Percentiles rank a stretch among this genome's conserved stretches.
Evolutionary conservation across 2,797 vertebrate genomes (phyloP).

Genomic region (Gymnocypris eckloni): DNA sequence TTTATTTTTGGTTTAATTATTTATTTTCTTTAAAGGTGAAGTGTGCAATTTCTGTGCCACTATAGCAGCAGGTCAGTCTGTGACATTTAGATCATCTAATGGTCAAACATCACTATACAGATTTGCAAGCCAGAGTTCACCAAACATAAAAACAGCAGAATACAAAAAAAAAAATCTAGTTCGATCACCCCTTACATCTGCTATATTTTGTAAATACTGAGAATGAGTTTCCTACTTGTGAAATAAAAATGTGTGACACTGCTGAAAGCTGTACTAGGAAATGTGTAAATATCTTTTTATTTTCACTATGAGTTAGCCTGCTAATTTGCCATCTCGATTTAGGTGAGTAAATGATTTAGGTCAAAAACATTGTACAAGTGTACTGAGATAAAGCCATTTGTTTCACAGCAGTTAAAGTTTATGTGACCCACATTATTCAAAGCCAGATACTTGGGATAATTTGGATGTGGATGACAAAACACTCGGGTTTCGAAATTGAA

Average conservation of each 20-base stretch:
- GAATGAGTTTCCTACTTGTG: not conserved
- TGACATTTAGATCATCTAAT: not conserved
- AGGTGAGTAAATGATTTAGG: not conserved
- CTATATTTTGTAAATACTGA: not conserved
- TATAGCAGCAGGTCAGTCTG: not conserved
- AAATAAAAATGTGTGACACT: not conserved
- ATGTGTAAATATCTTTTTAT: not conserved
- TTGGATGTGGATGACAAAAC: conserved; percentile 4
- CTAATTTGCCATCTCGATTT: not conserved
- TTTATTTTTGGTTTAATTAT: not conserved
- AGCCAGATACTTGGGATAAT: conserved; percentile 18
- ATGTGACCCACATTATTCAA: conserved; percentile 8
- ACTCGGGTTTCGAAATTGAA: not conserved
- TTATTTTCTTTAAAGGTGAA: not conserved
- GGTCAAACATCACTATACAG: not conserved
- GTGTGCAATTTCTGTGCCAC: not conserved
- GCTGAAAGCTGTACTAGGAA: conserved; percentile 4
- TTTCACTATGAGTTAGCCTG: not conserved
- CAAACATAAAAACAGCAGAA: not conserved
- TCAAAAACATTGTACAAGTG: conserved; percentile 22
- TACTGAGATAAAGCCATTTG: conserved; percentile 13
- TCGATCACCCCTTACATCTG: not conserved
- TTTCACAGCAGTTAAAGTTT: conserved; percentile 27
- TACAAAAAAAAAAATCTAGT: conserved; percentile 1
- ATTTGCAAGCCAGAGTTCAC: not conserved